Evolutionary conservation across 2,797 vertebrate genomes (phyloP).

Genomic region (Lateolabrax maculatus): DNA sequence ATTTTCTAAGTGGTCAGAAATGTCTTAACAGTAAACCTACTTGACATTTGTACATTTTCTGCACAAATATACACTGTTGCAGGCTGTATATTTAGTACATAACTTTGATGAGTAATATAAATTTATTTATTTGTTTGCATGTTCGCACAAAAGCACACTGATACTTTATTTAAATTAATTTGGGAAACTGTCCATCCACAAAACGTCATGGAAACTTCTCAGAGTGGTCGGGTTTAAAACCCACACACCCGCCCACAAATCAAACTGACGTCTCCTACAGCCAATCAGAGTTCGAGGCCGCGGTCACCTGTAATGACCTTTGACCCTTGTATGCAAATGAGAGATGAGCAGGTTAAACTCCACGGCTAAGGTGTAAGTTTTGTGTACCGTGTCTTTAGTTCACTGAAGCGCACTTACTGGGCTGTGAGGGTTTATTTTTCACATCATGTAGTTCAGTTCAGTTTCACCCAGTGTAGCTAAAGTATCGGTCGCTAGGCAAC

Average conservation of each 20-base stretch:
- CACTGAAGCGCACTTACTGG: not conserved
- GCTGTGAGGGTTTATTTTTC: not conserved
- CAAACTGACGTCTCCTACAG: not conserved
- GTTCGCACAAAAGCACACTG: not conserved
- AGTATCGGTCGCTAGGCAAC: too few species aligned
- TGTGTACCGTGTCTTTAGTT: not conserved
- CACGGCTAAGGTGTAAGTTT: not conserved
- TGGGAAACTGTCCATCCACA: not conserved
- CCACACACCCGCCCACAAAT: not conserved
- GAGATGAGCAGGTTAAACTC: not conserved
- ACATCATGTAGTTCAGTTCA: not conserved
- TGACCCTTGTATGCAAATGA: not conserved
- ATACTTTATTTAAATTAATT: not conserved
- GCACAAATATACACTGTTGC: not conserved
- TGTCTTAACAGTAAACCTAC: not conserved
- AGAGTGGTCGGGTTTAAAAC: not conserved
- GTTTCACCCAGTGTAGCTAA: not conserved
- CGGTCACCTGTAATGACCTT: not conserved
- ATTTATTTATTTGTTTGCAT: too few species aligned
- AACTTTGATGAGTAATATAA: not conserved
- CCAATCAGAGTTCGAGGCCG: constrained; percentile 19
- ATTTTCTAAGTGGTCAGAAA: not conserved
- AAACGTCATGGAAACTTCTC: not conserved
- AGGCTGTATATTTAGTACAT: not conserved
- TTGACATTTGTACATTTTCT: not conserved